These are phyloP conservation scores for Calameuta pallipes DNA, from an alignment of 2,888 invertebrate genomes.

Conservation along the genomic window DNA sequence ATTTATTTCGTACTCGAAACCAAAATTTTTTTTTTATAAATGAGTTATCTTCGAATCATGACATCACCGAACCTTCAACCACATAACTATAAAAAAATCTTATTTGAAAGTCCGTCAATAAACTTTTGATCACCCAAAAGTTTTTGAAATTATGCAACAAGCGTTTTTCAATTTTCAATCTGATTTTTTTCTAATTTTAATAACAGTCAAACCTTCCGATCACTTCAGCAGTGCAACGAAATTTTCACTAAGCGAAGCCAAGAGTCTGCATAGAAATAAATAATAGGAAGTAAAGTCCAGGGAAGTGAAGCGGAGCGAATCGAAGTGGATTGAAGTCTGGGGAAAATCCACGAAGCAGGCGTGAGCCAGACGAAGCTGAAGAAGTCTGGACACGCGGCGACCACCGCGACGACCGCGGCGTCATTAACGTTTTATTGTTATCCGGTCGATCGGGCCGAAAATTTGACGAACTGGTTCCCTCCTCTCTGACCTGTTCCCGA, in stretches of 20 bases:
- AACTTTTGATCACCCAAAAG: neutral
- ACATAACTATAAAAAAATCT: neutral
- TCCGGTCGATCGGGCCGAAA: conserved; percentile 51
- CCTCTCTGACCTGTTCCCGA: neutral
- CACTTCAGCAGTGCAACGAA: neutral
- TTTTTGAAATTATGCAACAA: neutral
- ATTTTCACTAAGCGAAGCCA: neutral
- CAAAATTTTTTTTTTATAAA: neutral
- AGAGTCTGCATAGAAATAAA: neutral
- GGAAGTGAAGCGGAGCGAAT: neutral
- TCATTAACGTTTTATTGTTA: conserved; percentile 56
- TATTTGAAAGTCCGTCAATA: neutral
- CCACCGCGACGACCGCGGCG: conserved; percentile 42
- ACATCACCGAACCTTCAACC: neutral
- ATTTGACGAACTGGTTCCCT: conserved; percentile 53
- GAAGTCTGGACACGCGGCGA: conserved; percentile 27
- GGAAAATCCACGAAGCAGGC: neutral
- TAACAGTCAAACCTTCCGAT: neutral
- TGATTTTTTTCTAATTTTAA: neutral
- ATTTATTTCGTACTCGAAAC: neutral
- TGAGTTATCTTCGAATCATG: neutral
- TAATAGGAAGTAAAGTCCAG: neutral
- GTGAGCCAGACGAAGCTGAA: neutral
- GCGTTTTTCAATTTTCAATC: neutral
- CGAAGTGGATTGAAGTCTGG: neutral